These are phyloP conservation scores for Megalonaias nervosa DNA, from an alignment of 1,140 invertebrate species.

Conservation along the genomic window DNA sequence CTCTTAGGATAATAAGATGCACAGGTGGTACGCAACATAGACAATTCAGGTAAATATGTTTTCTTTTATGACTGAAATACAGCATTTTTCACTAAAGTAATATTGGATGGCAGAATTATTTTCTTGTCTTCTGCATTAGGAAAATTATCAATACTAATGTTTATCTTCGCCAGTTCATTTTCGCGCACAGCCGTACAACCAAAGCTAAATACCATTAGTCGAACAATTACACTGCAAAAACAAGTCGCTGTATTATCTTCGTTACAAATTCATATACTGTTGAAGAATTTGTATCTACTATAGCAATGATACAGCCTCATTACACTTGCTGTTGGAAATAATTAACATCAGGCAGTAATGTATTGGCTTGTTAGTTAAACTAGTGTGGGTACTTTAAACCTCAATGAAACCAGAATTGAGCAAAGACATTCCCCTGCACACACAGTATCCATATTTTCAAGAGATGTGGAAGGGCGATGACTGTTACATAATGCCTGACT, in stretches of 20 bases:
- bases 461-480: too few species aligned
- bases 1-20: too few species aligned
- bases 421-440: constrained; percentile 2
- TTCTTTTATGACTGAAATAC: too few species aligned
- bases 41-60: too few species aligned
- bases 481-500: too few species aligned
- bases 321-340: background rate
- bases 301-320: constrained; percentile 9
- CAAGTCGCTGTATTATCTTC: background rate
- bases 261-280: background rate
- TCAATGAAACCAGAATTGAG: constrained; percentile 8
- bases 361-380: background rate
- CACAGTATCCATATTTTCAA: background rate
- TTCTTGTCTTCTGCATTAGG: background rate
- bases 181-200: too few species aligned
- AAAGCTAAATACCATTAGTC: constrained; percentile 16
- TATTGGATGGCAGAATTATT: background rate
- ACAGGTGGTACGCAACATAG: too few species aligned
- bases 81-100: background rate
- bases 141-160: background rate
- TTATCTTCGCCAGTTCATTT: constrained; percentile 3
- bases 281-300: constrained; percentile 6
- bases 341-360: constrained; percentile 1
- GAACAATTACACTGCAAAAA: constrained; percentile 9
- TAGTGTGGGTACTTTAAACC: background rate